These are phyloP conservation scores for Caenorhabditis japonica DNA, from an alignment of 2,888 invertebrate genomes.

Conservation along the genomic window DNA sequence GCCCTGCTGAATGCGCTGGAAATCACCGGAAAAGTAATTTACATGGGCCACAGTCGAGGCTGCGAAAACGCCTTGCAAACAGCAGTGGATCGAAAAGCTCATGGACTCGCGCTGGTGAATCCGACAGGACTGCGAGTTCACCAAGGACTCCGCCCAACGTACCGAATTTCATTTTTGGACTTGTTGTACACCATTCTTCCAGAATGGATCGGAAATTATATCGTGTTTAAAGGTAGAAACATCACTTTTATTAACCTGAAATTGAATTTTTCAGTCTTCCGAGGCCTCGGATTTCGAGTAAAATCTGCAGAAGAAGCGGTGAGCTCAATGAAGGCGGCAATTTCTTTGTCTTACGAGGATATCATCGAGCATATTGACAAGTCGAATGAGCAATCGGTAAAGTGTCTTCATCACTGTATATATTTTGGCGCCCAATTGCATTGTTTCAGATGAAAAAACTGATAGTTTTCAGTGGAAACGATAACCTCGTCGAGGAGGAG, in stretches of 20 bases:
- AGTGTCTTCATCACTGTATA: neutral
- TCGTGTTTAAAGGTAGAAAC: slow-evolving; percentile 33
- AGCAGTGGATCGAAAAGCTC: slow-evolving; percentile 30
- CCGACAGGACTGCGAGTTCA: slow-evolving; percentile 61
- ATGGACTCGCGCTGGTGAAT: slow-evolving; percentile 58
- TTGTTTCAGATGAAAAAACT: slow-evolving; percentile 47
- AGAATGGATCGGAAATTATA: slow-evolving; percentile 17
- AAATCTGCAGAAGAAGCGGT: slow-evolving; percentile 48
- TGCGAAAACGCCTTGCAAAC: slow-evolving; percentile 60
- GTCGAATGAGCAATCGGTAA: slow-evolving; percentile 21
- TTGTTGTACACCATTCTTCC: slow-evolving; percentile 31
- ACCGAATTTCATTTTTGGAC: slow-evolving; percentile 20
- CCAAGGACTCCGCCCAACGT: slow-evolving; percentile 56
- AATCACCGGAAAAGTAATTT: slow-evolving; percentile 44
- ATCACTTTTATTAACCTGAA: neutral
- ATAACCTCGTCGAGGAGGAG: slow-evolving; percentile 47
- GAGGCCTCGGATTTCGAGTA: slow-evolving; percentile 47
- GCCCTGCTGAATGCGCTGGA: slow-evolving; percentile 50
- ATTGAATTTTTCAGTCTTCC: slow-evolving; percentile 50
- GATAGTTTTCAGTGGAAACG: slow-evolving; percentile 49
- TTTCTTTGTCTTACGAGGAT: slow-evolving; percentile 12
- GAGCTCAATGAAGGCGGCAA: slow-evolving; percentile 36
- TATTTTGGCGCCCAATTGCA: neutral
- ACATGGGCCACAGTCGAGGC: slow-evolving; percentile 60
- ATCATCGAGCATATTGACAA: slow-evolving; percentile 33